phyloP scores from a whole-genome alignment of 1,140 invertebrate genomes.

The Sitobion miscanthi region DNA sequence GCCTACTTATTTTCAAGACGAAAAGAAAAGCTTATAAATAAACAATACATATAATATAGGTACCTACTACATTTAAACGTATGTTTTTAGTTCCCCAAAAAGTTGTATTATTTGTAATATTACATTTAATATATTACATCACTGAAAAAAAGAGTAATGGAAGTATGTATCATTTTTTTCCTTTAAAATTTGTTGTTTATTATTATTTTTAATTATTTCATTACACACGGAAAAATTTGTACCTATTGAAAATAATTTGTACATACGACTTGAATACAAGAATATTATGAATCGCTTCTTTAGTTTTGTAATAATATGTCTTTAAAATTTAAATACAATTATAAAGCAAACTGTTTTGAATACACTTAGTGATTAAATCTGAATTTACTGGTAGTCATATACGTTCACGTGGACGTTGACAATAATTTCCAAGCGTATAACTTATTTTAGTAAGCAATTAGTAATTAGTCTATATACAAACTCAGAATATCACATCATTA shows the following conservation, averaged over 20 bases:
- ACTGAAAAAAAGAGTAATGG: neutral
- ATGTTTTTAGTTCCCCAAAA: neutral
- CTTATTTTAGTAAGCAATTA: neutral
- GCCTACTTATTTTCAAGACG: neutral
- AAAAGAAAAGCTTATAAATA: neutral
- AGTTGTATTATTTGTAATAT: neutral
- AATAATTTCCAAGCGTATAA: neutral
- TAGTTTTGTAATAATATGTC: too few relatives aligned
- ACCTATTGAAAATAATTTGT: too few relatives aligned
- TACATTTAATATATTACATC: neutral
- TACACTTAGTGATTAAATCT: neutral
- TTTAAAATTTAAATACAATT: neutral
- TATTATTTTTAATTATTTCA: neutral
- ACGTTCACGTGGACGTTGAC: neutral
- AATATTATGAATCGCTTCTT: too few relatives aligned
- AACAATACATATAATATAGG: neutral
- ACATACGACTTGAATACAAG: too few relatives aligned
- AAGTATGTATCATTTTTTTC: neutral
- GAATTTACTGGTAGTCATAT: neutral
- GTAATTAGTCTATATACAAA: neutral
- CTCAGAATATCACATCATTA: neutral
- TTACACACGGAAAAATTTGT: too few relatives aligned
- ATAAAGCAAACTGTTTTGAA: neutral
- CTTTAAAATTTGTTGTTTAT: neutral
- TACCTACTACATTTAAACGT: neutral